phyloP scores from a whole-genome alignment of 2,797 vertebrate species.

The Mustela erminea region DNA sequence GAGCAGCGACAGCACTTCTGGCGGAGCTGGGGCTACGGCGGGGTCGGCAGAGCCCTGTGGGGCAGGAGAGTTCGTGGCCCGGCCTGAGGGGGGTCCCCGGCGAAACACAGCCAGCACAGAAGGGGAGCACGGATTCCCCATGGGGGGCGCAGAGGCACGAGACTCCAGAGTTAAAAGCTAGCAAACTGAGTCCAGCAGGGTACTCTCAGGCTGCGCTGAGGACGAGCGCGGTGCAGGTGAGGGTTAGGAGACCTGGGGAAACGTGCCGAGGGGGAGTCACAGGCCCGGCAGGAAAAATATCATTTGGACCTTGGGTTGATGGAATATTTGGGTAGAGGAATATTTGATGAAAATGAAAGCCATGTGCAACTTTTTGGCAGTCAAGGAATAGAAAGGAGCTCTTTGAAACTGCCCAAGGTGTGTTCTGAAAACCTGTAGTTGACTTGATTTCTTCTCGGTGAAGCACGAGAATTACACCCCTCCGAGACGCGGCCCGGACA shows the following conservation, averaged over 20 bases:
- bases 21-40: neutral
- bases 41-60: neutral
- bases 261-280: neutral
- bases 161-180: neutral
- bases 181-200: neutral
- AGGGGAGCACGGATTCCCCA: neutral
- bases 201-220: neutral
- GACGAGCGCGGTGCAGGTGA: neutral
- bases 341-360: neutral
- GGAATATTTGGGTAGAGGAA: neutral
- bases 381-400: neutral
- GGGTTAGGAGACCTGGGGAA: neutral
- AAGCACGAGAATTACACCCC: neutral
- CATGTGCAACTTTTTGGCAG: neutral
- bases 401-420: neutral
- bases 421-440: neutral
- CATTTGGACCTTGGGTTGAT: neutral
- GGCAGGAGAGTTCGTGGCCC: neutral
- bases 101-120: neutral
- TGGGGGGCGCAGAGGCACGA: accelerated
- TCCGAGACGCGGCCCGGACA: neutral
- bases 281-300: neutral
- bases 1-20: neutral
- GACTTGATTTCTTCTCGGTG: neutral
- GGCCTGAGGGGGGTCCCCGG: accelerated